Conservation (phyloP, 2,113 vertebrate species). For the Chloropsis cyanopogon region DNA sequence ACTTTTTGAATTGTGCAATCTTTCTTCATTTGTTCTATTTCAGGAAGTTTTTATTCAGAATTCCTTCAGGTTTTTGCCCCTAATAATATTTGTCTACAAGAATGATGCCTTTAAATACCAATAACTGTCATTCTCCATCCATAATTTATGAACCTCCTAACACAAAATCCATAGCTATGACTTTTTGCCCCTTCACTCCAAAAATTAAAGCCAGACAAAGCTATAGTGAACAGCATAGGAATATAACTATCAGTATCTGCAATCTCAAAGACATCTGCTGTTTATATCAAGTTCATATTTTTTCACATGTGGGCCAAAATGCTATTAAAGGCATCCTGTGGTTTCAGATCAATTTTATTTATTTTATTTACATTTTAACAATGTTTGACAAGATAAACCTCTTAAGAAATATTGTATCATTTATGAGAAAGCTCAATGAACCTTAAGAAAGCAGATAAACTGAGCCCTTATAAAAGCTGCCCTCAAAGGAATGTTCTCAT, state of each 20-base stretch:
- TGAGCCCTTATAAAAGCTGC: constrained; percentile 8
- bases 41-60: neutral
- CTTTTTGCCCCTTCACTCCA: constrained; percentile 51
- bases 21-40: neutral
- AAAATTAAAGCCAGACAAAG: constrained; percentile 55
- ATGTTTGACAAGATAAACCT: constrained; percentile 57
- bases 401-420: constrained; percentile 61
- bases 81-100: constrained; percentile 58
- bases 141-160: constrained; percentile 68
- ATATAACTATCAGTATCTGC: constrained; percentile 33
- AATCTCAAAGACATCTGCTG: neutral
- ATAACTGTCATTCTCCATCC: constrained; percentile 33
- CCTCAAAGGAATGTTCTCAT: constrained; percentile 34
- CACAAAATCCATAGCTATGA: constrained; percentile 55
- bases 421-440: constrained; percentile 45
- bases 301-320: constrained; percentile 50
- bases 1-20: neutral
- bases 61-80: neutral
- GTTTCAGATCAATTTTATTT: constrained; percentile 67
- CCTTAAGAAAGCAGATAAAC: constrained; percentile 50
- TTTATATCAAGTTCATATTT: constrained; percentile 48
- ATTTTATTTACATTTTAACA: constrained; percentile 74
- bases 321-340: constrained; percentile 50
- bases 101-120: constrained; percentile 59
- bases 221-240: neutral